These are phyloP conservation scores for Drosophila kanekoi DNA, from an alignment of 2,888 invertebrate genomes.

Conservation along the genomic window DNA sequence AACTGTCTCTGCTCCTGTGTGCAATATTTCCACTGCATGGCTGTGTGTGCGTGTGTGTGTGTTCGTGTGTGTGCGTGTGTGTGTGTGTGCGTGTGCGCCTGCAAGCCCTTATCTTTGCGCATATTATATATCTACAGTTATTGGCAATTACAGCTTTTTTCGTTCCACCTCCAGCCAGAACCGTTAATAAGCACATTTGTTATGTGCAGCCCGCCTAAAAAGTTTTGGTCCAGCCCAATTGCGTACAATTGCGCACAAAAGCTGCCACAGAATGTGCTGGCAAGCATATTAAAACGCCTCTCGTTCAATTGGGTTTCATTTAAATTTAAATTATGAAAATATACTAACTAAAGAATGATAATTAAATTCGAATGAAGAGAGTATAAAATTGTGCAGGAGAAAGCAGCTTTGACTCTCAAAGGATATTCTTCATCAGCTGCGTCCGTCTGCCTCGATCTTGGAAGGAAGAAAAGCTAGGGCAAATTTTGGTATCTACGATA, in stretches of 20 bases:
- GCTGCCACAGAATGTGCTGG: neutral
- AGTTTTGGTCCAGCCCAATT: conserved; percentile 1
- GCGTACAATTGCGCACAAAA: conserved; percentile 43
- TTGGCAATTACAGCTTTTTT: conserved; percentile 54
- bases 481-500: too few relatives aligned
- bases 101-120: conserved; percentile 21
- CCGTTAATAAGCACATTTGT: conserved; percentile 17
- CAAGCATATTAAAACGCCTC: neutral
- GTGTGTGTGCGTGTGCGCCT: neutral
- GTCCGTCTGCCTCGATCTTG: too few relatives aligned
- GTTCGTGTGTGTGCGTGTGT: conserved; percentile 1
- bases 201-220: conserved; percentile 23
- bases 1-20: conserved; percentile 43
- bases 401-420: too few relatives aligned
- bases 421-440: too few relatives aligned
- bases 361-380: too few relatives aligned
- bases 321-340: neutral
- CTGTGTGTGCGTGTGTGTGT: conserved; percentile 6
- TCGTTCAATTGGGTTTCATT: neutral
- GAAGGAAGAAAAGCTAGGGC: too few relatives aligned
- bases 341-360: too few relatives aligned
- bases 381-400: too few relatives aligned
- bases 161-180: conserved; percentile 11
- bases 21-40: conserved; percentile 25
- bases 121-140: conserved; percentile 49